Evolutionary conservation across 2,113 vertebrate genomes (phyloP), one percentile per base, ranked within the genome.

Genomic region (Poeciliopsis prolifica): DNA sequence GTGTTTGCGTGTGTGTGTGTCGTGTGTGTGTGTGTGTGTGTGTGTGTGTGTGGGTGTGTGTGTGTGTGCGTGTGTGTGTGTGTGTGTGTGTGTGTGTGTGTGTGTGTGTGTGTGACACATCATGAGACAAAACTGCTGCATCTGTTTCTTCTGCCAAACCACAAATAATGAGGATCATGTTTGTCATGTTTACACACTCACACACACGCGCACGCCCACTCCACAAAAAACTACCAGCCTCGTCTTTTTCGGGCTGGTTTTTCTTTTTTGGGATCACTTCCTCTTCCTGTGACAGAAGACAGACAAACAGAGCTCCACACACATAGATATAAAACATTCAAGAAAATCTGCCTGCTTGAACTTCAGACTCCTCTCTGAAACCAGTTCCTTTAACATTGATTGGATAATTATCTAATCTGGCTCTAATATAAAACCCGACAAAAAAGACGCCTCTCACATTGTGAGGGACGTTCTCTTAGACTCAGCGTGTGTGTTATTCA

Each of bases 201-300:
- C 70, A 44, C 66, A 5, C n/a, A 31, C 71, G 67, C 64, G 40
- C 61, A 78, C 79, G 65, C 70, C 48, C 71, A 44, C 63, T 17
- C 65, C 26, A 12, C 24, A 28, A 1, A 26, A 29, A 62, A 42
- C 22, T 22, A 61, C 61, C 80, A 17, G 61, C 63, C 40, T 75
- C 71, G 61, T 78, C 67, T 42, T 54, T 9, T 7, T 30, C 7
- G 15, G 73, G 78, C 73, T 85, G 82, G 86, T 75, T 84, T 88
- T 87, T 86, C 77, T 10, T 35, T 75, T 84, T 88, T 86, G 85
- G 86, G 48, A 84, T 78, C 74, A 84, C 86, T 91, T 88, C 88
- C 84, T 91, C 84, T 87, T 88, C 83, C 86, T 87, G 88, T 78
- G 74, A 84, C 77, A 82, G 62, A 68, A 58, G 22, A 24, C 6